Conservation (phyloP, 2,113 vertebrate species). For the Phylloscopus trochiloides region DNA sequence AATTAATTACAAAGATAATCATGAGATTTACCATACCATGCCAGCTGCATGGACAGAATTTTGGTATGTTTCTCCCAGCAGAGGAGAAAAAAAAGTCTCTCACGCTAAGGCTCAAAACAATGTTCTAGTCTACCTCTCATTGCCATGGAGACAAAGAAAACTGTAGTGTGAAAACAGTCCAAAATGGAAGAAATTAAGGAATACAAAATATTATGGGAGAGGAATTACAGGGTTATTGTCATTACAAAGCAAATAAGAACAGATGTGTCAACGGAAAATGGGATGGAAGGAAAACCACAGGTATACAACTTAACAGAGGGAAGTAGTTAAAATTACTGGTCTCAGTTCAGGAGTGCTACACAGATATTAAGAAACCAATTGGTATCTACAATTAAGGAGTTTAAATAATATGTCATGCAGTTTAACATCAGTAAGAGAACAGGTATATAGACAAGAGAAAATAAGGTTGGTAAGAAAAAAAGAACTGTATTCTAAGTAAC, state of each 20-base stretch:
- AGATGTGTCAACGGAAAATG: neutral
- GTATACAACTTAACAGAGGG: neutral
- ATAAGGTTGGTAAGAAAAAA: neutral
- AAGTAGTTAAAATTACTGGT: neutral
- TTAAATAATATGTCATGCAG: neutral
- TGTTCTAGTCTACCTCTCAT: neutral
- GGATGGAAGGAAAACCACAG: neutral
- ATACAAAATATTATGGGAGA: neutral
- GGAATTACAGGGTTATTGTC: neutral
- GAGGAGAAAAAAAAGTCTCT: neutral
- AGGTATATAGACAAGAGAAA: neutral
- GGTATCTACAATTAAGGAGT: neutral
- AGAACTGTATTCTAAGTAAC: neutral
- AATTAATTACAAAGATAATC: neutral
- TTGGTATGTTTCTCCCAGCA: neutral
- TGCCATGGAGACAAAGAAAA: neutral
- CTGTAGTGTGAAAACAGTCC: neutral
- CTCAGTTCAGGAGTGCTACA: neutral
- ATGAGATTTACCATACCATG: neutral
- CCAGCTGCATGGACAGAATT: neutral
- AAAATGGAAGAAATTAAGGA: neutral
- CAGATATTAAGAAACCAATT: neutral
- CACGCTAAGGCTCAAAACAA: neutral
- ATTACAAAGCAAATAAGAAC: neutral
- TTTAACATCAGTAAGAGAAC: neutral